A percentile compares a stretch with the other conserved stretches of the same genome.
These are phyloP conservation scores for Scaptomyza parva DNA, from an alignment of 2,888 invertebrate species.

Conservation along the genomic window DNA sequence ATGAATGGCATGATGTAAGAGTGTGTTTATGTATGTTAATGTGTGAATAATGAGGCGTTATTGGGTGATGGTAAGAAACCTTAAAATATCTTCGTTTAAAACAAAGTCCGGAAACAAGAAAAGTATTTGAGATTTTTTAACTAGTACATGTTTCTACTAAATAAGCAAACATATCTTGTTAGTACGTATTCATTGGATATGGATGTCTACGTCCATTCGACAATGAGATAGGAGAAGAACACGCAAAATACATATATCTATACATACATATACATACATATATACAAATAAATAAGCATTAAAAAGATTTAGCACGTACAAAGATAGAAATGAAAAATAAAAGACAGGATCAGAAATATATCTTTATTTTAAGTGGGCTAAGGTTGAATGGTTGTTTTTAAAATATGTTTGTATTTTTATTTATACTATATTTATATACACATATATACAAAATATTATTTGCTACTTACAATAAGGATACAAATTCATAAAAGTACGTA, in stretches of 20 bases:
- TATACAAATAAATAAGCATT: background rate
- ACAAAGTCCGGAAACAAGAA: too few species aligned
- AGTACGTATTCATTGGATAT: background rate
- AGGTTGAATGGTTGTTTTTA: background rate
- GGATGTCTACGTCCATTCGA: background rate
- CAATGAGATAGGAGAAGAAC: background rate
- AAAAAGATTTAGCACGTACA: background rate
- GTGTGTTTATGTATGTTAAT: background rate
- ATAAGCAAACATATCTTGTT: background rate
- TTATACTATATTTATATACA: slow-evolving; percentile 27
- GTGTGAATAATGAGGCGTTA: background rate
- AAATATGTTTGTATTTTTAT: slow-evolving; percentile 28
- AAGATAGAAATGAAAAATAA: slow-evolving; percentile 35
- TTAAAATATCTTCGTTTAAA: too few species aligned
- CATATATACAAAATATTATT: slow-evolving; percentile 20
- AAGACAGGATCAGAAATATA: slow-evolving; percentile 23
- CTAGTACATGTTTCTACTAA: background rate
- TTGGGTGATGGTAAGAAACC: background rate
- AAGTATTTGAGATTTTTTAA: too few species aligned
- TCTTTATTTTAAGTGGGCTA: slow-evolving; percentile 37
- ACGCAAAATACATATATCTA: background rate
- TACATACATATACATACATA: background rate
- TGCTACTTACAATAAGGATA: slow-evolving; percentile 29
- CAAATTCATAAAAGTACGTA: slow-evolving; percentile 27
- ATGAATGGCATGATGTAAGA: slow-evolving; percentile 25